Conservation (phyloP, 2,888 invertebrate genomes). For the Helicoverpa assulta region DNA sequence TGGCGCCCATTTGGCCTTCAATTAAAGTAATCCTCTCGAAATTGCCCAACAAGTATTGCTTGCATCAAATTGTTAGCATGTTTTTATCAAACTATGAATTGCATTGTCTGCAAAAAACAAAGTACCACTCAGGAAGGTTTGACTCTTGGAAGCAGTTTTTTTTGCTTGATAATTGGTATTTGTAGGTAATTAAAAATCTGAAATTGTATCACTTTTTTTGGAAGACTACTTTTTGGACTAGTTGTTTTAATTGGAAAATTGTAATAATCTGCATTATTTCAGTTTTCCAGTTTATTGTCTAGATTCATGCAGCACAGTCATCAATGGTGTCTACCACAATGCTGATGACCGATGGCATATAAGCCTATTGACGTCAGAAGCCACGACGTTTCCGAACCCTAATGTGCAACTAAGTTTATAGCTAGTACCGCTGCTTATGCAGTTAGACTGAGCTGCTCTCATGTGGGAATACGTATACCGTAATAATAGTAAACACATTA, state of each 20-base stretch:
- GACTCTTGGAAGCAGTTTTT: constrained; percentile 16
- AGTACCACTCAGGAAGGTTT: constrained; percentile 5
- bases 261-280: not conserved
- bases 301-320: not conserved
- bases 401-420: constrained; percentile 42
- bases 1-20: constrained; percentile 5
- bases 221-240: not conserved
- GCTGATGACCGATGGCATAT: constrained; percentile 18
- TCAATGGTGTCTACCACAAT: constrained; percentile 5
- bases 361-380: constrained; percentile 15
- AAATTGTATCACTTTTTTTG: constrained; percentile 15
- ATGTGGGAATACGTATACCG: constrained; percentile 45
- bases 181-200: constrained; percentile 20
- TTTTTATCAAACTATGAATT: constrained; percentile 15
- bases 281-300: not conserved
- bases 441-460: constrained; percentile 44
- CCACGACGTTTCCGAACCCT: constrained; percentile 29
- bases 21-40: constrained; percentile 18
- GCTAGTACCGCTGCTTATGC: constrained; percentile 54
- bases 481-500: constrained; percentile 27
- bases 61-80: constrained; percentile 12
- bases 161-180: constrained; percentile 22
- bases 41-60: constrained; percentile 35
- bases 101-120: constrained; percentile 12
- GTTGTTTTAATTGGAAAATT: too few species aligned